phyloP scores from a whole-genome alignment of 1,140 invertebrate species.

The Heliconius melpomene region DNA sequence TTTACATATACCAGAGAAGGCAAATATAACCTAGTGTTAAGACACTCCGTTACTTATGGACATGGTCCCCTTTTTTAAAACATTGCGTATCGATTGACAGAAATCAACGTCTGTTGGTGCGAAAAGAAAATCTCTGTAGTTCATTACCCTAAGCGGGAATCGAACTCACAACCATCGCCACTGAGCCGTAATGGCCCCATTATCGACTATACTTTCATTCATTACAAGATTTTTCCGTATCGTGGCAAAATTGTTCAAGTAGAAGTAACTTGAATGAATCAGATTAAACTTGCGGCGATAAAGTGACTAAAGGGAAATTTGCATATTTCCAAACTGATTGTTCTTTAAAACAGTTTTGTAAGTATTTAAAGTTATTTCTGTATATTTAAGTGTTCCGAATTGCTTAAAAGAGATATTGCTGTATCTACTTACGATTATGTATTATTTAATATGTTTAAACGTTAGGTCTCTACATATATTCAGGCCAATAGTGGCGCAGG shows the following conservation, averaged over 20 bases:
- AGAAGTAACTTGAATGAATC: constrained; percentile 79
- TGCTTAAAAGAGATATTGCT: neutral
- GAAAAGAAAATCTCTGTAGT: neutral
- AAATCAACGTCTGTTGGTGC: neutral
- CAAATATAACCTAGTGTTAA: neutral
- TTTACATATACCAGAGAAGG: neutral
- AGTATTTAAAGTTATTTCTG: neutral
- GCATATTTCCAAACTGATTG: constrained; percentile 59
- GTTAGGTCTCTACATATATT: too few relatives aligned
- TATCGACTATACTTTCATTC: neutral
- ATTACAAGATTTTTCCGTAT: constrained; percentile 35
- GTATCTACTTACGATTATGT: too few relatives aligned
- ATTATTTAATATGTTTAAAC: too few relatives aligned
- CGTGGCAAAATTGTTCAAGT: constrained; percentile 64
- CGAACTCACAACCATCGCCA: neutral
- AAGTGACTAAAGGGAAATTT: constrained; percentile 79
- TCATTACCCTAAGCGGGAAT: neutral
- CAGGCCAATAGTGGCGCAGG: too few relatives aligned
- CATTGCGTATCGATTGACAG: neutral
- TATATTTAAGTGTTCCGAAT: neutral
- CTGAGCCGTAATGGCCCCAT: neutral
- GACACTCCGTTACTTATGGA: neutral
- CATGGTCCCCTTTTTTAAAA: neutral
- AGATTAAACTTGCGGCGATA: constrained; percentile 77
- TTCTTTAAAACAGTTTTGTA: neutral